These are phyloP conservation scores for Heteractis magnifica DNA, from an alignment of 92 coral and sea anemone species.

Conservation along the genomic window DNA sequence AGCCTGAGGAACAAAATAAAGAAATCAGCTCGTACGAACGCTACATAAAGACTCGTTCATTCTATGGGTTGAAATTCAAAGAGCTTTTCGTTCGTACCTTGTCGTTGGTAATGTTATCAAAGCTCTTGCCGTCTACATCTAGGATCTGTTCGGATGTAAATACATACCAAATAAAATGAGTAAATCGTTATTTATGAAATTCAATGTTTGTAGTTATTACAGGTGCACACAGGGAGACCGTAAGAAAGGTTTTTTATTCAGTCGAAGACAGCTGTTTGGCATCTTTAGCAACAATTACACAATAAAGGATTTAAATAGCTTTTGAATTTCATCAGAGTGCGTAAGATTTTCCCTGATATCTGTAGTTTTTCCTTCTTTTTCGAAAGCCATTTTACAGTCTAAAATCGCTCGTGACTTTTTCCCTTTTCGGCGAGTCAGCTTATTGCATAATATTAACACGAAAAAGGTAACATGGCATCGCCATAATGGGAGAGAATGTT, in stretches of 20 bases:
- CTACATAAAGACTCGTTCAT: neutral
- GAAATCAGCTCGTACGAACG: neutral
- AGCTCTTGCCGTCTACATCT: constrained; percentile 69
- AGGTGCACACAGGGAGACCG: constrained; percentile 33
- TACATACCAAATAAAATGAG: neutral
- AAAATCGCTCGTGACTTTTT: neutral
- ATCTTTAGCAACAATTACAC: neutral
- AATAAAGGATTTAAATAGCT: neutral
- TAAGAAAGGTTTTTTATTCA: neutral
- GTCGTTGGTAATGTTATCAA: constrained; percentile 56
- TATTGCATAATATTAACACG: neutral
- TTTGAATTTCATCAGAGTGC: neutral
- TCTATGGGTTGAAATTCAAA: neutral
- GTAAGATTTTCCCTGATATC: neutral
- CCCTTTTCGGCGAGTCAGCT: neutral
- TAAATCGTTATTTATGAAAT: constrained; percentile 13
- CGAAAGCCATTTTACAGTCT: neutral
- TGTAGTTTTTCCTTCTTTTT: neutral
- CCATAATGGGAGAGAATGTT: no score
- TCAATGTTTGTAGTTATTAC: constrained; percentile 1
- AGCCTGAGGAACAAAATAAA: constrained; percentile 43
- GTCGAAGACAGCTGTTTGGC: neutral
- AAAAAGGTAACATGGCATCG: no score
- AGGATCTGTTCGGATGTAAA: constrained; percentile 45
- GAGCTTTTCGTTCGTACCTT: constrained; percentile 45